These are phyloP conservation scores for Noctua janthina DNA, from an alignment of 2,888 invertebrate species.

Conservation along the genomic window DNA sequence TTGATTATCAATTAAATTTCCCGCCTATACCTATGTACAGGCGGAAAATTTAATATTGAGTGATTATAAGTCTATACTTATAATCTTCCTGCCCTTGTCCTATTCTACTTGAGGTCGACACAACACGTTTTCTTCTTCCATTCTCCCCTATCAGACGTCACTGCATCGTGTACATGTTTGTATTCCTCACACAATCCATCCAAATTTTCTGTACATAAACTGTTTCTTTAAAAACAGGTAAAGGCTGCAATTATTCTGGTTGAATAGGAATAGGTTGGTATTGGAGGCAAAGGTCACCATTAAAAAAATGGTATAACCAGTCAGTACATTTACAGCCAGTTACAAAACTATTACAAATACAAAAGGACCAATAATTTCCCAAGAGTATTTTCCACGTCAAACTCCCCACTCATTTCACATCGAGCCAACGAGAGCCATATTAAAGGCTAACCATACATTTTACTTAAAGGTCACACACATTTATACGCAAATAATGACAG, in stretches of 20 bases:
- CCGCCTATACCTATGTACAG: no score
- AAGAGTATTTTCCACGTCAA: background rate
- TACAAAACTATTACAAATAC: slow-evolving; percentile 2
- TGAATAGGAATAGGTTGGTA: background rate
- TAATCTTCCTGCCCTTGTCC: no score
- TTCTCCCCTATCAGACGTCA: no score
- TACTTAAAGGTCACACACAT: slow-evolving; percentile 55
- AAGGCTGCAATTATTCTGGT: background rate
- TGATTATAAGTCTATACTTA: no score
- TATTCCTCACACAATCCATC: no score
- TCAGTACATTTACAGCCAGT: background rate
- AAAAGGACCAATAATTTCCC: slow-evolving; percentile 23
- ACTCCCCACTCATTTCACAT: slow-evolving; percentile 20
- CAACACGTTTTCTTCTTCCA: no score
- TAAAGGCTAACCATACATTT: slow-evolving; percentile 39
- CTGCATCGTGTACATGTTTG: no score
- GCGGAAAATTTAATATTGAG: no score
- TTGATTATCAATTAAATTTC: background rate
- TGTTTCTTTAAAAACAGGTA: no score
- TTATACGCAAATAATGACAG: slow-evolving; percentile 61
- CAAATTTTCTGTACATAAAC: no score
- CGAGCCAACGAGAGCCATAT: slow-evolving; percentile 9
- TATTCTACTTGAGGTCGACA: no score
- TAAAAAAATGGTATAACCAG: background rate
- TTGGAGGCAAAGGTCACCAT: background rate